Percentiles rank a stretch among this genome's conserved stretches.
These are phyloP conservation scores for Uloborus plumipes DNA, from an alignment of 2,888 invertebrate genomes.

Conservation along the genomic window DNA sequence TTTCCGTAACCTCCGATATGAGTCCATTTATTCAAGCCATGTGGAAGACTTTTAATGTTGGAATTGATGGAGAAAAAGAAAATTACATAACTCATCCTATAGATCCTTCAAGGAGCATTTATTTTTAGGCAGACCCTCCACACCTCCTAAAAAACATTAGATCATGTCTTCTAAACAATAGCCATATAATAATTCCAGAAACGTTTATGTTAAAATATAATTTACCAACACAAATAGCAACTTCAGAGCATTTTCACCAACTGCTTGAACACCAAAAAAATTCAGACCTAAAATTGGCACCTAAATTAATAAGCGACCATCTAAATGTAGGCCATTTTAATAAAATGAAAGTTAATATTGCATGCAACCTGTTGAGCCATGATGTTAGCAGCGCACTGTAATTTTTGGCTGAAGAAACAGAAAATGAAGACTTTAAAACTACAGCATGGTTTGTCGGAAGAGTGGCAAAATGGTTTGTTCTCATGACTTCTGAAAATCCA, in stretches of 20 bases:
- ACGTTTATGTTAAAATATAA: not conserved
- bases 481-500: not conserved
- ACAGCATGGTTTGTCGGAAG: not conserved
- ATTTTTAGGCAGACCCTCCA: not conserved
- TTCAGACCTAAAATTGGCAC: not conserved
- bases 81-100: too few species aligned
- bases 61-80: too few species aligned
- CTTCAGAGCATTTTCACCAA: not conserved
- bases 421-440: not conserved
- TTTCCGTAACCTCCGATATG: not conserved
- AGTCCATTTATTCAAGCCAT: not conserved
- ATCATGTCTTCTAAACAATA: too few species aligned
- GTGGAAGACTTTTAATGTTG: not conserved
- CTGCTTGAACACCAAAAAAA: not conserved
- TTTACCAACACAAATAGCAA: not conserved
- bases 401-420: not conserved
- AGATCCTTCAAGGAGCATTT: not conserved
- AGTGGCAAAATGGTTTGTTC: not conserved
- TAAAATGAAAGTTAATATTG: too few species aligned
- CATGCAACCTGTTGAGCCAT: not conserved
- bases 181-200: too few species aligned
- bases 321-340: not conserved
- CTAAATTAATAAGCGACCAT: too few species aligned
- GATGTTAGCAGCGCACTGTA: not conserved
- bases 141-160: not conserved